Base-by-base conservation (phyloP, 2,113 vertebrate species). In the Tichodroma muraria region DNA sequence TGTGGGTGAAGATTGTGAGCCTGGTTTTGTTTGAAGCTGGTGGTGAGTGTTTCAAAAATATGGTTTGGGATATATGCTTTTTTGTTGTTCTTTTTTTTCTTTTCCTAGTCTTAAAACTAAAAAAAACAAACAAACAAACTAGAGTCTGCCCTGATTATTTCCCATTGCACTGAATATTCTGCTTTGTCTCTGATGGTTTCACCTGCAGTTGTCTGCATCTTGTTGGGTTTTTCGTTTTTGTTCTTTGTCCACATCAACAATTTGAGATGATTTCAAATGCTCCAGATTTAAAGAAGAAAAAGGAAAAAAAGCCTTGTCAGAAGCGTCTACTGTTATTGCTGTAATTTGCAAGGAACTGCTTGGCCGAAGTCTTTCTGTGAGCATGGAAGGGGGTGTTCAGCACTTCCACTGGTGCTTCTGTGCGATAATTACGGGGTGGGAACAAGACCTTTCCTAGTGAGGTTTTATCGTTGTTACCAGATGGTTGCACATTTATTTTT, bases 111-210 rank as follows among this genome's bases (percentile, higher is more conserved):
- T 98, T 98, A 98, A 98, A 98, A 98, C 98, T 98, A 96, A 98
- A 45, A 75, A 35, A 27, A 33, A 31, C 7, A 16, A 27, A 95
- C 31, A 33, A n/a, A 44, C 15, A 44, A 44, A 92, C 96, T 98
- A 96, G 97, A 98, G 97, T 96, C 97, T 98, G 94, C 94, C 92
- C 56, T 83, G 76, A 45, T 88, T 38, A 28, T 89, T 94, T 92
- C 94, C 98, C 98, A 96, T 99, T 99, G 98, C 99, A 99, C 99
- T 99, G 98, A 98, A 98, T 97, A 97, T 98, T 97, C 98, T 98
- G 97, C 98, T 98, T 96, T 91, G 72, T 93, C 94, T 97, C 96
- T 97, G 96, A 98, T 97, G 97, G 96, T 97, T 97, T 97, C 97
- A 97, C 91, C 96, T 97, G 98, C 96, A 97, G 96, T 97, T 97